Evolutionary conservation across 2,888 invertebrate genomes (phyloP).

Genomic region (Luperina nickerlii): DNA sequence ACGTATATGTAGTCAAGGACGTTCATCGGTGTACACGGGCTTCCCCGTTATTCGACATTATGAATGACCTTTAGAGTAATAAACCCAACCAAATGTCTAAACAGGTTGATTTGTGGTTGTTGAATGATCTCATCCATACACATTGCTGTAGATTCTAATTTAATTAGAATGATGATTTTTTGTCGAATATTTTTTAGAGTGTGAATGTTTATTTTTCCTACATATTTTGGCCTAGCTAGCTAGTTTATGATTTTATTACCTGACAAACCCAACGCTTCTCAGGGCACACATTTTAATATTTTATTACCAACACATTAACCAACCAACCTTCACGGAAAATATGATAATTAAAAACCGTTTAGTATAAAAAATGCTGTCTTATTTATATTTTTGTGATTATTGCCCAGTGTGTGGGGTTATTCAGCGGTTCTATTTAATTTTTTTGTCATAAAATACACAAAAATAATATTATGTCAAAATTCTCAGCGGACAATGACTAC

Average conservation of each 20-base stretch:
- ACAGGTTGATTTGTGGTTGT: constrained; percentile 17
- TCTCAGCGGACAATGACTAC: constrained; percentile 52
- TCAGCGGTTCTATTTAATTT: constrained; percentile 30
- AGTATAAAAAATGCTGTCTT: constrained; percentile 58
- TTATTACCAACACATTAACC: constrained; percentile 40
- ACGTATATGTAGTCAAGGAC: constrained; percentile 32
- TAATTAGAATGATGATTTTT: constrained; percentile 19
- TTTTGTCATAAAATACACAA: constrained; percentile 50
- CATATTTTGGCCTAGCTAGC: not conserved
- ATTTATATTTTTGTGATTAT: constrained; percentile 65
- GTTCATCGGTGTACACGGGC: constrained; percentile 21
- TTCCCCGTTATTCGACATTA: constrained; percentile 41
- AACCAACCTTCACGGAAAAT: constrained; percentile 47
- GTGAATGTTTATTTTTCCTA: not conserved
- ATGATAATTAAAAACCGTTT: constrained; percentile 58
- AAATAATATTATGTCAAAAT: constrained; percentile 44
- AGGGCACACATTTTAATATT: constrained; percentile 54
- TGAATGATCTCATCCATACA: constrained; percentile 25
- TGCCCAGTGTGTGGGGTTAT: constrained; percentile 47
- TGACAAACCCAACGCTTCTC: constrained; percentile 30
- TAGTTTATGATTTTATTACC: constrained; percentile 40
- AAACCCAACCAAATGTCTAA: constrained; percentile 33
- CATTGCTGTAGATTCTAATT: constrained; percentile 5
- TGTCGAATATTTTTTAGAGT: not conserved
- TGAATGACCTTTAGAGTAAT: constrained; percentile 40